A percentile compares a stretch with the other conserved stretches of the same genome.
Evolutionary conservation across 2,797 vertebrate genomes (phyloP).

Genomic region (Florisuga fusca): DNA sequence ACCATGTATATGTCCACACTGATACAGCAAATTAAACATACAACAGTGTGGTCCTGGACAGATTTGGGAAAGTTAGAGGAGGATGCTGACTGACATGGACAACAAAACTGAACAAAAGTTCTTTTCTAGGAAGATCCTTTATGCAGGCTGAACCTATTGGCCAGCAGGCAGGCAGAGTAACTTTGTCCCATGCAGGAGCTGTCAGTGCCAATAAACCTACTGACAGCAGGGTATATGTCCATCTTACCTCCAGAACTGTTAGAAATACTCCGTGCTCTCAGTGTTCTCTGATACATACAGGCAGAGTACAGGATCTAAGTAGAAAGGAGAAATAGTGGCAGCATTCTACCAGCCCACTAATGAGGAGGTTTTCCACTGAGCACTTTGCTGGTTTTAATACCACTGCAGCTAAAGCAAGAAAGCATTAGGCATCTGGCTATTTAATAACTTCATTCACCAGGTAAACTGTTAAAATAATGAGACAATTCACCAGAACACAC

Average conservation of each 20-base stretch:
- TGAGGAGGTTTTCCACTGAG: neutral
- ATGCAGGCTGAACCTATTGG: neutral
- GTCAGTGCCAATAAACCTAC: neutral
- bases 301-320: neutral
- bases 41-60: accelerated
- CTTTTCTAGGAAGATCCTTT: neutral
- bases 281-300: neutral
- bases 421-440: neutral
- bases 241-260: neutral
- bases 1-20: neutral
- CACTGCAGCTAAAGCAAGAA: neutral
- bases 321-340: neutral
- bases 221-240: neutral
- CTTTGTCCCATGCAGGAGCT: neutral
- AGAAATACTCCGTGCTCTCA: neutral
- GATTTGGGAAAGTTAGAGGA: neutral
- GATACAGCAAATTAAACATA: neutral
- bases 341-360: neutral
- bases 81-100: neutral
- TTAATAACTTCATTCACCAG: neutral
- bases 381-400: neutral
- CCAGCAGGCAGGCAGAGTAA: neutral
- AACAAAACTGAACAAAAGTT: neutral
- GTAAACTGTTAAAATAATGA: neutral
- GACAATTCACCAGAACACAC: neutral